Evolutionary conservation across 2,113 vertebrate species (phyloP).

Genomic region (Microtus ochrogaster): DNA sequence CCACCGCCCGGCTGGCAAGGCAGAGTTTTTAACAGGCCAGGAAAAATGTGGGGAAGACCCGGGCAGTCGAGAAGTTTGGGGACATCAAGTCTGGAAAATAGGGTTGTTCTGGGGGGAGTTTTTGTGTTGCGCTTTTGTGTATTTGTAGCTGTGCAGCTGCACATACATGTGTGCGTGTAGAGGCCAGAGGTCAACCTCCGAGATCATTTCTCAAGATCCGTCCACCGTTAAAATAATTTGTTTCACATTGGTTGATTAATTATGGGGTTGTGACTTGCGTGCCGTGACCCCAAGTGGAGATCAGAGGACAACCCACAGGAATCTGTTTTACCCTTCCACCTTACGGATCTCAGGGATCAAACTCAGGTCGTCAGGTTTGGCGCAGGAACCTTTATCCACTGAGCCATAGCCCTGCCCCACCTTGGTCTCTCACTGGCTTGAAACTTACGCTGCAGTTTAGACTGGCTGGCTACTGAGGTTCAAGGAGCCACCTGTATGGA

Average conservation of each 20-base stretch:
- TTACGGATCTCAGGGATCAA: too few species aligned
- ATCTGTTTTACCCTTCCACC: neutral
- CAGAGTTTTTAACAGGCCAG: neutral
- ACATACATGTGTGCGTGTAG: neutral
- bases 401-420: neutral
- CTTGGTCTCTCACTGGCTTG: neutral
- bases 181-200: neutral
- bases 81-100: neutral
- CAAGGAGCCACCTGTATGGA: neutral
- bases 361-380: neutral
- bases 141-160: neutral
- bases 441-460: neutral
- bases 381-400: neutral
- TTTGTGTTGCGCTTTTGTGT: neutral
- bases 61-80: neutral
- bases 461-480: neutral
- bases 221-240: neutral
- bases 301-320: neutral
- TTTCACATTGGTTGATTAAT: neutral
- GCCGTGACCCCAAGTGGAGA: neutral
- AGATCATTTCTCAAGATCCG: neutral
- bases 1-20: too few species aligned
- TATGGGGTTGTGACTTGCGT: neutral
- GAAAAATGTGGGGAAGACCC: neutral
- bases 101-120: neutral